A percentile compares a stretch with the other conserved stretches of the same genome.
Conservation (phyloP, 2,888 invertebrate species). For the Morinoia aosen region DNA sequence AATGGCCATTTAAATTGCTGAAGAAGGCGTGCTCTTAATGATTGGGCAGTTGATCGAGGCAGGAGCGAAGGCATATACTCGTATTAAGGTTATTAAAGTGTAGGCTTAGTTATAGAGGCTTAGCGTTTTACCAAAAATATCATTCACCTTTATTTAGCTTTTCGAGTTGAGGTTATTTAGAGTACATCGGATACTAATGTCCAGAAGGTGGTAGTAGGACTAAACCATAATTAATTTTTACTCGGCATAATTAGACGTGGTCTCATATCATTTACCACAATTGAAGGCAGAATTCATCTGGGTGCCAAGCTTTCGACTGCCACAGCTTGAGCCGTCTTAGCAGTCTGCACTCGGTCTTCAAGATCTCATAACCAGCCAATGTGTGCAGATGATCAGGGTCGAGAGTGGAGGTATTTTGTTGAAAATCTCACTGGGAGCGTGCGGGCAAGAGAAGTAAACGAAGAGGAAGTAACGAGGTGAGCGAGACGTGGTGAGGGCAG, state of each 20-base stretch:
- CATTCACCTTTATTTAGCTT: not conserved
- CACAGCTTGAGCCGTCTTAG: too few species aligned
- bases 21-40: too few species aligned
- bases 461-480: not conserved
- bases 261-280: not conserved
- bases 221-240: not conserved
- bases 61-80: too few species aligned
- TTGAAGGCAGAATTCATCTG: not conserved
- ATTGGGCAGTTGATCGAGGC: too few species aligned
- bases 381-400: not conserved
- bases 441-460: not conserved
- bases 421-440: not conserved
- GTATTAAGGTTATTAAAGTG: too few species aligned
- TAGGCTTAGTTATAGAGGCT: too few species aligned
- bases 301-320: not conserved
- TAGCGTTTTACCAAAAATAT: not conserved
- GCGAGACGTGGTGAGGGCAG: not conserved
- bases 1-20: too few species aligned
- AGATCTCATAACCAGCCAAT: not conserved
- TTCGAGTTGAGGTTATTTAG: not conserved
- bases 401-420: too few species aligned
- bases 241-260: not conserved
- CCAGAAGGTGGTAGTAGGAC: not conserved
- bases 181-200: not conserved
- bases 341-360: too few species aligned